phyloP scores from a whole-genome alignment of 1,140 invertebrate species.

The Augochlora pura region DNA sequence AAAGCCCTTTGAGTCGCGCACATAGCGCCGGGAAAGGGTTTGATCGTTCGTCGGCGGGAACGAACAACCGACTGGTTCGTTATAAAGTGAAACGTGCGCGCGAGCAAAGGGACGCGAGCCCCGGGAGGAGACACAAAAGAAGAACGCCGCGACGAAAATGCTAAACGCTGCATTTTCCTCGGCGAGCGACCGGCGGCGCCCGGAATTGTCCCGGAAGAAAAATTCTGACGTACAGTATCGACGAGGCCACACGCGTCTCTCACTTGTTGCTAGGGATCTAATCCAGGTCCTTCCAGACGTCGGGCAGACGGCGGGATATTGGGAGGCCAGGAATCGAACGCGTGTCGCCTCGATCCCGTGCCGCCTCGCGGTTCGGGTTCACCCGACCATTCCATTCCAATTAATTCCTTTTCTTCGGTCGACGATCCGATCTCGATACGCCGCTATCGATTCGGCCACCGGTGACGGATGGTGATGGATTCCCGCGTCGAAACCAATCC shows the following conservation, averaged over 20 bases:
- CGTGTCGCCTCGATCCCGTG: neutral
- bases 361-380: neutral
- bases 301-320: neutral
- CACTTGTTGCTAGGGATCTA: conserved; percentile 61
- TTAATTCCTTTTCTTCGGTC: conserved; percentile 32
- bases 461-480: neutral
- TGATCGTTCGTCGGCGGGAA: conserved; percentile 14
- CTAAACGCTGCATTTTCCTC: conserved; percentile 12
- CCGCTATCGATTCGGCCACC: neutral
- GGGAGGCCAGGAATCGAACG: conserved; percentile 15
- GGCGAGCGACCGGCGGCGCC: neutral
- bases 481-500: neutral
- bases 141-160: conserved; percentile 14
- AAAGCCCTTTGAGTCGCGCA: conserved; percentile 32
- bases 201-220: neutral
- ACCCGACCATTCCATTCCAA: conserved; percentile 19
- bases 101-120: neutral
- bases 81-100: conserved; percentile 29
- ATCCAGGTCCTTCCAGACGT: neutral
- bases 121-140: conserved; percentile 3
- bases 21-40: conserved; percentile 12
- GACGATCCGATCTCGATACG: neutral
- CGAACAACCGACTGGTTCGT: conserved; percentile 19
- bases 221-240: neutral
- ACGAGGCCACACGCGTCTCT: conserved; percentile 20